Evolutionary conservation across 2,113 vertebrate genomes (phyloP), one percentile per base, ranked within the genome.

Genomic region (Laterallus jamaicensis): DNA sequence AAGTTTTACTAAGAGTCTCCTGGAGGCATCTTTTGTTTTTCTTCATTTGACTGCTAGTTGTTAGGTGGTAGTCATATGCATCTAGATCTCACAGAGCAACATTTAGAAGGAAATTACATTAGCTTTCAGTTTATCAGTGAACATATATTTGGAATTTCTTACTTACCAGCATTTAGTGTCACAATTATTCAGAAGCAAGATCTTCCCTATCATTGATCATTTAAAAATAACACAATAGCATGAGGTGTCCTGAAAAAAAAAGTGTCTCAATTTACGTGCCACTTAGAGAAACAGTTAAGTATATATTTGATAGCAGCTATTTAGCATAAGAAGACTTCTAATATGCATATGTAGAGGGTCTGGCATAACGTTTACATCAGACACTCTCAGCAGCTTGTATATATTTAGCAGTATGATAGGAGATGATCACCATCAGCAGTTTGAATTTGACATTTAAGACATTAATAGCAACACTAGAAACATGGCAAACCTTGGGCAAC

Each of bases 141-240:
- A 95, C 95, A 82, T 82, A 54, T 58, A 87, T 66, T 82, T 85
- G 28, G 37, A 82, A 73, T 82, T 79, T 82, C 54, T 96, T 95
- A 89, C 86, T 88, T 67, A 93, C 54, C 70, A 93, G 91, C 96
- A 88, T 93, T 94, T 95, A 94, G 86, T 87, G 94, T 97, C 52
- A 59, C 55, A 85, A 42, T 42, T 67, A 75, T 50, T 79, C 64
- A 90, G 74, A 95, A 70, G 39, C 37, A 79, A 80, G 73, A 82
- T 69, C 39, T 52, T 70, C 8, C 52, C 7, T 71, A 94, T 29
- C 49, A 79, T 15, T 40, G 54, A 75, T 35, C 2, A 68, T 68
- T 87, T 91, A 50, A 88, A 88, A 90, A 70, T 68, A 79, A 88
- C 24, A 66, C 71, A 93, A 81, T 6, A 60, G 35, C 6, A 31